Evolutionary conservation across 2,888 invertebrate species (phyloP).

Genomic region (Steromphala cineraria): DNA sequence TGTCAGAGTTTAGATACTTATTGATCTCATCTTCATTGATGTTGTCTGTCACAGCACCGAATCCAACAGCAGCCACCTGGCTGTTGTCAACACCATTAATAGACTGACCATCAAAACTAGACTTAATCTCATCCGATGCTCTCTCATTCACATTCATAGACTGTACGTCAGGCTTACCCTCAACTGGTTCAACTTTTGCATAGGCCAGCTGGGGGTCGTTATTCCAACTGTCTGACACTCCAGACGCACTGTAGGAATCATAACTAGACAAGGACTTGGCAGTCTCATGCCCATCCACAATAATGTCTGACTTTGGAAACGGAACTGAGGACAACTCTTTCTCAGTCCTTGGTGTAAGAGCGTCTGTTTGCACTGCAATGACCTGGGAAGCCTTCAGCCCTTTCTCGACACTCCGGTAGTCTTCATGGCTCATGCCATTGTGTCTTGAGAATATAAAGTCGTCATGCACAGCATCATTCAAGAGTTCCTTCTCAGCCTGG

Average conservation of each 20-base stretch:
- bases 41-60: constrained; percentile 39
- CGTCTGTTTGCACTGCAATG: constrained; percentile 44
- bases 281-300: constrained; percentile 42
- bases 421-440: background rate
- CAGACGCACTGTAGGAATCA: background rate
- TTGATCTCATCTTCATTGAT: constrained; percentile 52
- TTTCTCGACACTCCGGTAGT: background rate
- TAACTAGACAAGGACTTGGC: background rate
- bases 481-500: background rate
- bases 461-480: background rate
- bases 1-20: constrained; percentile 48
- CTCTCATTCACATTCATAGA: background rate
- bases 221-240: background rate
- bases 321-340: constrained; percentile 35
- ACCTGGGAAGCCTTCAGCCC: constrained; percentile 38
- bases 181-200: background rate
- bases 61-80: constrained; percentile 24
- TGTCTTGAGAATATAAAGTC: background rate
- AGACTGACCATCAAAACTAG: background rate
- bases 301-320: constrained; percentile 44
- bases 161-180: background rate
- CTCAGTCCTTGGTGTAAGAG: constrained; percentile 40
- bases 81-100: no score
- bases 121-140: background rate
- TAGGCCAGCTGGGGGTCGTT: background rate